Conservation (phyloP, 2,113 vertebrate species). For the Neodon shergylaensis region DNA sequence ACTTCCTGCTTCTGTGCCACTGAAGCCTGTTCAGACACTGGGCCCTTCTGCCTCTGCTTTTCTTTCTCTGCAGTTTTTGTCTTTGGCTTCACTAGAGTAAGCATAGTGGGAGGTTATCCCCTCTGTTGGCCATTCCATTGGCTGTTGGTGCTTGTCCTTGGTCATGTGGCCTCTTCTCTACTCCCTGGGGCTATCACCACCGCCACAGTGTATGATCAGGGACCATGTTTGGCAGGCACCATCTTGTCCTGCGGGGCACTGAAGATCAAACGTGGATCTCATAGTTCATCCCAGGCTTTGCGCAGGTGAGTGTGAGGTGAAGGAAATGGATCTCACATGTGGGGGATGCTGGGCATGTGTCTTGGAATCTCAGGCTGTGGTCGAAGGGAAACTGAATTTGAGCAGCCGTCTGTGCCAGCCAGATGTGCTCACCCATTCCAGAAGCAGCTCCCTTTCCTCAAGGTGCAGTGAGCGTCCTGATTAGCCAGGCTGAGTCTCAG, state of each 20-base stretch:
- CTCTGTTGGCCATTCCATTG: neutral
- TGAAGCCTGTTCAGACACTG: neutral
- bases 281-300: neutral
- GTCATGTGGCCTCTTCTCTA: neutral
- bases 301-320: neutral
- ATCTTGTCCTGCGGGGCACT: neutral
- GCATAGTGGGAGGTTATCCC: neutral
- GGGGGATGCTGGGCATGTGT: neutral
- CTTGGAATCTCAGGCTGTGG: neutral
- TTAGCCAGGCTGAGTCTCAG: neutral
- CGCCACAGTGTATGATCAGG: neutral
- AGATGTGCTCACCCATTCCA: neutral
- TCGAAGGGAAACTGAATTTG: conserved; percentile 42
- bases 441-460: conserved; percentile 5
- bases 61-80: neutral
- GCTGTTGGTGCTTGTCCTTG: neutral
- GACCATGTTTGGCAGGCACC: neutral
- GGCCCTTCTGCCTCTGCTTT: neutral
- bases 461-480: neutral
- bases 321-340: neutral
- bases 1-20: neutral
- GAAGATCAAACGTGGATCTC: neutral
- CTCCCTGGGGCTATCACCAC: neutral
- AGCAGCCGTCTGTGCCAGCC: neutral
- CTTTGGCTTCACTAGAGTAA: neutral